Evolutionary conservation across 1,140 invertebrate genomes (phyloP).

Genomic region (Diorhabda elongata): DNA sequence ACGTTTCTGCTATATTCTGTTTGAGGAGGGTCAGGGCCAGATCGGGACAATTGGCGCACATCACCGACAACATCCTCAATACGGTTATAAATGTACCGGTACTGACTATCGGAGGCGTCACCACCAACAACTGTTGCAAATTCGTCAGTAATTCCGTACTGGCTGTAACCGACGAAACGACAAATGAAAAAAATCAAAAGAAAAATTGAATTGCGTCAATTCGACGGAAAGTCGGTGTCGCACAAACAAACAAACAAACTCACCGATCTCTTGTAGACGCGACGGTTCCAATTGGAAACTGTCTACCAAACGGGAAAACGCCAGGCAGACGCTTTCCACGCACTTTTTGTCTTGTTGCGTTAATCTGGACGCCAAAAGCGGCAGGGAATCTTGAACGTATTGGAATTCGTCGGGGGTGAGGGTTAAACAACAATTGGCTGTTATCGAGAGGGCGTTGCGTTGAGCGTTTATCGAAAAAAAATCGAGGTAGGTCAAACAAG

Average conservation of each 20-base stretch:
- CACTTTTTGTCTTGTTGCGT: slow-evolving; percentile 97
- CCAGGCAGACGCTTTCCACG: slow-evolving; percentile 93
- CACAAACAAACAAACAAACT: neutral
- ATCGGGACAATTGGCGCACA: slow-evolving; percentile 92
- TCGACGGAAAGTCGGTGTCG: neutral
- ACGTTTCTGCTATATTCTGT: slow-evolving; percentile 92
- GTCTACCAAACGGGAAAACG: slow-evolving; percentile 93
- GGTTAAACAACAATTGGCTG: slow-evolving; percentile 95
- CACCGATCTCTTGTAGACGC: slow-evolving; percentile 83
- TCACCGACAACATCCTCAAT: slow-evolving; percentile 88
- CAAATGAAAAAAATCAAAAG: neutral
- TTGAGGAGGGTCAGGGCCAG: slow-evolving; percentile 85
- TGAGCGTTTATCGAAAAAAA: slow-evolving; percentile 98
- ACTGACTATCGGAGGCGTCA: slow-evolving; percentile 88
- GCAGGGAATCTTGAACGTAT: slow-evolving; percentile 82
- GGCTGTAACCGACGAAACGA: slow-evolving; percentile 49
- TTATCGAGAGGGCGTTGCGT: slow-evolving; percentile 88
- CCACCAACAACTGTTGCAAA: slow-evolving; percentile 86
- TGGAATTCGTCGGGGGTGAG: slow-evolving; percentile 90
- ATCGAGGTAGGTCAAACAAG: slow-evolving; percentile 93
- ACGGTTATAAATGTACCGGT: slow-evolving; percentile 94
- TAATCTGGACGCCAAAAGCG: slow-evolving; percentile 78
- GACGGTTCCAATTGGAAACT: slow-evolving; percentile 91
- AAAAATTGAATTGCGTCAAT: neutral
- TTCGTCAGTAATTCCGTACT: slow-evolving; percentile 88